phyloP scores from a whole-genome alignment of 1,140 invertebrate genomes.

The Pachyrhynchus sulphureomaculatus region DNA sequence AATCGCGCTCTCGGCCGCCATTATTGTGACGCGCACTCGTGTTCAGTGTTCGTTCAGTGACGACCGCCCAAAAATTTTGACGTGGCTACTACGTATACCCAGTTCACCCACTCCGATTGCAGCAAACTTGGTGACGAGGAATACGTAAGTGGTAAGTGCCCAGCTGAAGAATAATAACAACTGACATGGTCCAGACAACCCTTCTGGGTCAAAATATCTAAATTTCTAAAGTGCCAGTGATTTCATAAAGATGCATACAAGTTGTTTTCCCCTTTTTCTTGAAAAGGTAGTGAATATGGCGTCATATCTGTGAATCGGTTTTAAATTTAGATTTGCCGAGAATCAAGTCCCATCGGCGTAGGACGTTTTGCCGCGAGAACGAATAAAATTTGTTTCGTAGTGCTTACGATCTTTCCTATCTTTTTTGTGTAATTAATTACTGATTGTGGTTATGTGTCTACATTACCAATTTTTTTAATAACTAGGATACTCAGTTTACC shows the following conservation, averaged over 20 bases:
- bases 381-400: neutral
- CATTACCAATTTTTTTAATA: neutral
- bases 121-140: constrained; percentile 91
- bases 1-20: constrained; percentile 45
- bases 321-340: constrained; percentile 52
- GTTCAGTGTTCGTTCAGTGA: constrained; percentile 70
- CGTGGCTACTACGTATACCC: constrained; percentile 91
- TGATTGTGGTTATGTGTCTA: constrained; percentile 13
- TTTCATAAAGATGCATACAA: constrained; percentile 44
- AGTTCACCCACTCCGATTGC: constrained; percentile 88
- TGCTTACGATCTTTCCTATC: neutral
- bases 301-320: constrained; percentile 53
- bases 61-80: constrained; percentile 89
- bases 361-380: constrained; percentile 1
- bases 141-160: constrained; percentile 91
- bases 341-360: neutral
- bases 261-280: constrained; percentile 44
- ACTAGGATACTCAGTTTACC: neutral
- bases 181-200: constrained; percentile 61
- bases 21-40: constrained; percentile 70
- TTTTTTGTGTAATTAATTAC: neutral
- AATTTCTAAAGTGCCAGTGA: constrained; percentile 33
- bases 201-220: constrained; percentile 44
- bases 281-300: constrained; percentile 59
- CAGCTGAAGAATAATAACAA: constrained; percentile 65